These are phyloP conservation scores for Hemithea aestivaria DNA, from an alignment of 2,888 invertebrate species.

Conservation along the genomic window DNA sequence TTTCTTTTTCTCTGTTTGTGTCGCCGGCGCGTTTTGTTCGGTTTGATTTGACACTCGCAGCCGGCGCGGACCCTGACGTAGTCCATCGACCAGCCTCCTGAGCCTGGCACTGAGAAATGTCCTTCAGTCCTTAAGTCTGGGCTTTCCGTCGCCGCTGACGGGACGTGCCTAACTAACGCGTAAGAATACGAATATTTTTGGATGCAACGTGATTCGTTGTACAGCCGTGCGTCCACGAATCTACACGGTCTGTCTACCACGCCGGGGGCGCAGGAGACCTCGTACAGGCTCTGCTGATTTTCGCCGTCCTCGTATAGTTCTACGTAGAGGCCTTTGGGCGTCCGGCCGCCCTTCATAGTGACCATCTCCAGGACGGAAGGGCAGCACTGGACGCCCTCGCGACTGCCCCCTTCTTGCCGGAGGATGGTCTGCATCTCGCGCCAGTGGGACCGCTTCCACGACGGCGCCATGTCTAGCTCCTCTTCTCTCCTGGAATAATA, in stretches of 20 bases:
- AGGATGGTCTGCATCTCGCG: conserved; percentile 83
- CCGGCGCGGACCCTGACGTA: conserved; percentile 90
- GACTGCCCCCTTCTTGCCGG: conserved; percentile 69
- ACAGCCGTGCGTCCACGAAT: conserved; percentile 84
- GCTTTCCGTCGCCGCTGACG: conserved; percentile 59
- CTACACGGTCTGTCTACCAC: conserved; percentile 86
- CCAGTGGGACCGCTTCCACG: conserved; percentile 79
- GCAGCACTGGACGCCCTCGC: conserved; percentile 85
- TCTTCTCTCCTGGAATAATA: conserved; percentile 60
- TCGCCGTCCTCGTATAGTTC: conserved; percentile 86
- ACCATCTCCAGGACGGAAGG: conserved; percentile 88
- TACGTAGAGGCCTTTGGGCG: conserved; percentile 84
- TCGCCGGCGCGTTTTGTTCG: conserved; percentile 66
- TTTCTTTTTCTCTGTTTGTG: conserved; percentile 61
- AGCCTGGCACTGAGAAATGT: conserved; percentile 72
- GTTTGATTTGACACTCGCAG: conserved; percentile 88
- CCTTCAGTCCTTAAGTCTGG: conserved; percentile 61
- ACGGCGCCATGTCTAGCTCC: conserved; percentile 60
- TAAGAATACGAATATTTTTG: conserved; percentile 92
- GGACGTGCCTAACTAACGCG: conserved; percentile 84
- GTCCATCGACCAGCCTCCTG: conserved; percentile 86
- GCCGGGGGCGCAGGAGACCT: conserved; percentile 86
- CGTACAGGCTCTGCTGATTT: conserved; percentile 86
- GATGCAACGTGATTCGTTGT: conserved; percentile 86
- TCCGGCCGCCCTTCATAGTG: conserved; percentile 87